Evolutionary conservation across 2,888 invertebrate species (phyloP).

Genomic region (Dicycla oo): DNA sequence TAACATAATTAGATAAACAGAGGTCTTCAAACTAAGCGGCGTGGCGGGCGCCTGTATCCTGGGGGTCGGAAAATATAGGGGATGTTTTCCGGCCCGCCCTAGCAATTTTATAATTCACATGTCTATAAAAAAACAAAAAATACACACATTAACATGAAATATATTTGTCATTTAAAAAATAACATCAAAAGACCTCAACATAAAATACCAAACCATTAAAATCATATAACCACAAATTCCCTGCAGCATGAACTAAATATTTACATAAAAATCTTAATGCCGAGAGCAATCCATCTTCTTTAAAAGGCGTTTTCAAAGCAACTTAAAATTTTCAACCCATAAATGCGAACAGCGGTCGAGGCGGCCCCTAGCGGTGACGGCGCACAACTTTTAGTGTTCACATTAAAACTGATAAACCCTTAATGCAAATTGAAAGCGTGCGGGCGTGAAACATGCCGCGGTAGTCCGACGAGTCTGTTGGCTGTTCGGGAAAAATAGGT

Average conservation of each 20-base stretch:
- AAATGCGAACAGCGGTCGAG: slow-evolving; percentile 55
- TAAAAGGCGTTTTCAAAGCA: slow-evolving; percentile 58
- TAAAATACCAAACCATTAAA: slow-evolving; percentile 27
- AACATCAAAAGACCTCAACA: background rate
- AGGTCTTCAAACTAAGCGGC: no score
- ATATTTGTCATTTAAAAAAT: slow-evolving; percentile 2
- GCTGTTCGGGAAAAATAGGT: slow-evolving; percentile 51
- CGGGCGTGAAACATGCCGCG: slow-evolving; percentile 70
- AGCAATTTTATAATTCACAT: no score
- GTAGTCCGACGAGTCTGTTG: slow-evolving; percentile 52
- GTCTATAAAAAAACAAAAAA: background rate
- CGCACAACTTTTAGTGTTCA: slow-evolving; percentile 70
- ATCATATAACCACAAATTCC: slow-evolving; percentile 37
- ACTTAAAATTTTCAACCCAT: slow-evolving; percentile 61
- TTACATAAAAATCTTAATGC: slow-evolving; percentile 58
- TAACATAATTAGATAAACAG: no score
- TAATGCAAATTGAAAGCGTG: slow-evolving; percentile 78
- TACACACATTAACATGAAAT: background rate
- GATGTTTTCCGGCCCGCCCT: no score
- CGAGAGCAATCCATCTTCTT: slow-evolving; percentile 60
- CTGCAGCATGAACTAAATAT: slow-evolving; percentile 52
- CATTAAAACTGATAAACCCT: slow-evolving; percentile 76
- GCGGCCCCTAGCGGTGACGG: slow-evolving; percentile 59
- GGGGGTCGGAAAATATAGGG: background rate
- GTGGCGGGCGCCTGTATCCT: no score